Conservation (phyloP, 2,113 vertebrate species). For the human (Homo sapiens) region GRCh38 chr5:74147001-74147500, state of each 20-base stretch:
- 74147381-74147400: background rate
- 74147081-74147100: background rate
- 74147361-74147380: background rate
- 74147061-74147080: constrained; percentile 39
- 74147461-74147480: background rate
- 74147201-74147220: background rate
- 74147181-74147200: background rate
- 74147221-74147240: background rate
- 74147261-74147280: background rate
- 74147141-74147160: constrained; percentile 12
- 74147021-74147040: background rate
- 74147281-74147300: background rate
- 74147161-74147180: background rate
- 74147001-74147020: constrained; percentile 65
- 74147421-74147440: background rate
- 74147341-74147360: background rate
- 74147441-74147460: background rate
- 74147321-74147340: background rate
- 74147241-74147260: background rate
- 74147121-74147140: constrained; percentile 56
- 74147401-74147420: background rate
- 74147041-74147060: constrained; percentile 10
- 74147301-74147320: background rate
- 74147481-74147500: background rate
- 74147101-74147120: background rate